phyloP scores from a whole-genome alignment of 2,888 invertebrate genomes.

The Peribatodes rhomboidaria region DNA sequence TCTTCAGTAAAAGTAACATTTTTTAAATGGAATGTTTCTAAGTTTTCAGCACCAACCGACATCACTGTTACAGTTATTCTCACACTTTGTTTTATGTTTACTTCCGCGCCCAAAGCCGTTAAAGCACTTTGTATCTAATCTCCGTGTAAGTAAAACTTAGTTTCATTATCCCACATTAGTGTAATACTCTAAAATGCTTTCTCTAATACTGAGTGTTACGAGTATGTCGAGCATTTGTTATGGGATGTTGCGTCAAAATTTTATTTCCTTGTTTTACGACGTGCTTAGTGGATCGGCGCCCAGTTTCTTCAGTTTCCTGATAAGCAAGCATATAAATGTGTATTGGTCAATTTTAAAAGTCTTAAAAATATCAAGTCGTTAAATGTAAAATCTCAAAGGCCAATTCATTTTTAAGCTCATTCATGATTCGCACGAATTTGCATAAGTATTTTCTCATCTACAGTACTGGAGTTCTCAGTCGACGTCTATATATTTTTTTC shows the following conservation, averaged over 20 bases:
- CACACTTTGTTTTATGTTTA: constrained; percentile 24
- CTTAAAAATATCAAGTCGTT: background rate
- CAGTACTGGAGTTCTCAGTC: no score
- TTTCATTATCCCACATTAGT: constrained; percentile 24
- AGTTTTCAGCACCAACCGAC: background rate
- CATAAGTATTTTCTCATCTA: no score
- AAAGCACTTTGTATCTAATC: constrained; percentile 28
- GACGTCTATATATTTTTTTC: background rate
- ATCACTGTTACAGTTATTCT: constrained; percentile 26
- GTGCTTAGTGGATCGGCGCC: constrained; percentile 1
- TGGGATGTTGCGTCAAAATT: constrained; percentile 19
- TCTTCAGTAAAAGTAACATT: background rate
- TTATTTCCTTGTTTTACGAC: constrained; percentile 18
- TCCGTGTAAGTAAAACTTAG: constrained; percentile 24
- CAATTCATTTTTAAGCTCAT: background rate
- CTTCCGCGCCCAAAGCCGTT: constrained; percentile 20
- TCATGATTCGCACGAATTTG: background rate
- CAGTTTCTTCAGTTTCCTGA: constrained; percentile 6
- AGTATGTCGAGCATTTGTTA: constrained; percentile 18
- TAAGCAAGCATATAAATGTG: background rate
- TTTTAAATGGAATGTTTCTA: background rate
- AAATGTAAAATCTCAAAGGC: background rate
- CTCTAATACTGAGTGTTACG: constrained; percentile 11
- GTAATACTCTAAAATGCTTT: constrained; percentile 28
- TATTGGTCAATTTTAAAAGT: background rate